Percentiles rank a stretch among this genome's conserved stretches.
Evolutionary conservation across 2,797 vertebrate genomes (phyloP).

Genomic region (Argyrosomus regius): DNA sequence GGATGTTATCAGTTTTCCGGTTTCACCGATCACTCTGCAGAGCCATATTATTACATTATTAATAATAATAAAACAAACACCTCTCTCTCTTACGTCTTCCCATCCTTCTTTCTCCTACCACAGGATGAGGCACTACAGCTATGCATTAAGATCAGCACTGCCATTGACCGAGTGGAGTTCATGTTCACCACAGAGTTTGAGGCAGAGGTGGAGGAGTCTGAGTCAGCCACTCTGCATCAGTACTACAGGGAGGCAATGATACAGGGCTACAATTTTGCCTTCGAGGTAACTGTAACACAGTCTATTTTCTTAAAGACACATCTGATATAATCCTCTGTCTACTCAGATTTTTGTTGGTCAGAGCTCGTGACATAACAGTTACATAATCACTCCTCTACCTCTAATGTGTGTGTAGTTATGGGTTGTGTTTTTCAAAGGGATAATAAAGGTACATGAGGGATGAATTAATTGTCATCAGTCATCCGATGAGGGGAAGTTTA

Average conservation of each 20-base stretch:
- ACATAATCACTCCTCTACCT: neutral
- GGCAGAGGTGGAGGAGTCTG: constrained; percentile 94
- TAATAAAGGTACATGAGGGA: neutral
- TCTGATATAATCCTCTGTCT: neutral
- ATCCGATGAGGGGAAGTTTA: neutral
- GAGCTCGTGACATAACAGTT: neutral
- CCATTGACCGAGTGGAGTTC: constrained; percentile 94
- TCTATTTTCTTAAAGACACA: neutral
- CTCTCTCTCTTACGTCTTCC: neutral
- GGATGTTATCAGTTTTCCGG: neutral
- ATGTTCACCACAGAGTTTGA: constrained; percentile 97
- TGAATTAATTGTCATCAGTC: neutral
- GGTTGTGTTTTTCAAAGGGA: neutral
- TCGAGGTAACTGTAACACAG: constrained; percentile 88
- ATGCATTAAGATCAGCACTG: constrained; percentile 94
- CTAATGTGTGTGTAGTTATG: neutral
- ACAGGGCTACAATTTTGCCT: constrained; percentile 98
- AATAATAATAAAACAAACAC: neutral
- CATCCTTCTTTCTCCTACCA: constrained; percentile 1
- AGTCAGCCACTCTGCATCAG: constrained; percentile 94
- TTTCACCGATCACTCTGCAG: neutral
- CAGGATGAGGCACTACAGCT: constrained; percentile 95
- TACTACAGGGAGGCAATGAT: constrained; percentile 99
- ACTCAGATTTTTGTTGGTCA: neutral
- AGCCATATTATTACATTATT: neutral